Evolutionary conservation across 2,888 invertebrate species (phyloP), one percentile per base, ranked within the genome.

Genomic region (Argyresthia albistria): DNA sequence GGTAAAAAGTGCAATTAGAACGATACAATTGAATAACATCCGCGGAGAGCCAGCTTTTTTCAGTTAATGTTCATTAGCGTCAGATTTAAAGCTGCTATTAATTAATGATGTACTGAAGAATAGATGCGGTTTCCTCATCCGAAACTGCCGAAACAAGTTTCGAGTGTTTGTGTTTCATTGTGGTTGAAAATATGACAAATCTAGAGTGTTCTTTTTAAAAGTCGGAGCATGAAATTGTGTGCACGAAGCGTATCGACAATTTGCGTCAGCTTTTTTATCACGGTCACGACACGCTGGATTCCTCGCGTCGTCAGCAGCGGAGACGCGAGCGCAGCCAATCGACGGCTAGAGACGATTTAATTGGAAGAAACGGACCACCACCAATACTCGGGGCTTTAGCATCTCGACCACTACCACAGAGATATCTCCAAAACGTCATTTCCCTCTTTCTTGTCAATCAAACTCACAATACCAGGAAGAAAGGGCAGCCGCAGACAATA

Each of bases 221-320:
- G 74, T 63, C 73, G 69, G 73, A 71, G 78, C 86, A 83, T 86
- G 83, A 84, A 87, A 86, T 86, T 84, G 83, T 83, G 87, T 82
- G 80, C 84, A 77, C 81, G 81, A 82, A 80, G 79, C 86, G 84
- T 84, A 84, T 84, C 87, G 81, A 73, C 81, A 80, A 87, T 86
- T 87, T 80, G 84, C 84, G 83, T 82, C 82, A 83, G 82, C 77
- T 87, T 86, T 78, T 83, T 84, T 76, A 80, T 80, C 80, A 77
- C 74, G 80, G 84, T 86, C 86, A 86, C 84, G 86, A 86, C 83
- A 82, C 74, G 73, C 77, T 74, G 79, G 83, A 83, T 83, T 83
- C 83, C 74, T 80, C 73, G 70, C 70, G 71, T 60, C 61, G 71
- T 10, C 76, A 69, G 70, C 25, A 25, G 6, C 25, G 25, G 25